Conservation (phyloP, 2,797 vertebrate genomes). For the Momotus momota region DNA sequence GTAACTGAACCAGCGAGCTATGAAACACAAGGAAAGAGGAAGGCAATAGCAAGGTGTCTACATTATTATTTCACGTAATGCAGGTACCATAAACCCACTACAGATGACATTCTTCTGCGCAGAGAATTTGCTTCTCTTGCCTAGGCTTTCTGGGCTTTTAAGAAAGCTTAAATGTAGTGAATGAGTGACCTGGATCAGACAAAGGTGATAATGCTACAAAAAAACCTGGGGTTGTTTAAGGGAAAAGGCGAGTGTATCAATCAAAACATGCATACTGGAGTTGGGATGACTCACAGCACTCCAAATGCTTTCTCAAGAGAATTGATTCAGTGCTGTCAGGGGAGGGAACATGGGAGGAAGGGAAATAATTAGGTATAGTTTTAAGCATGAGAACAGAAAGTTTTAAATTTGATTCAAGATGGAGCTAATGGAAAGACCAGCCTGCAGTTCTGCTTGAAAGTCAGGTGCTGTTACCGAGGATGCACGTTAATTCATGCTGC, state of each 20-base stretch:
- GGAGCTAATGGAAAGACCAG: neutral
- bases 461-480: neutral
- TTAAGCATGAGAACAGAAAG: neutral
- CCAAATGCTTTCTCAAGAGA: neutral
- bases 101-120: neutral
- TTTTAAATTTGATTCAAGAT: conserved; percentile 24
- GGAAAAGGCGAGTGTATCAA: neutral
- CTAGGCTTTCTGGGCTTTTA: neutral
- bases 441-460: neutral
- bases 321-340: conserved; percentile 7
- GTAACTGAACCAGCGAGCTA: neutral
- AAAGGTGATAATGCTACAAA: neutral
- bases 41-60: neutral
- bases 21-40: neutral
- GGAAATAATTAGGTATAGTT: neutral
- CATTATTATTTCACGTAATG: neutral
- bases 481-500: neutral
- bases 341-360: neutral
- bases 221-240: neutral
- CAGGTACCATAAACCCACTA: neutral
- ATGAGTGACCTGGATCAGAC: conserved; percentile 1
- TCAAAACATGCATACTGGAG: neutral
- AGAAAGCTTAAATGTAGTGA: neutral
- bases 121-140: neutral
- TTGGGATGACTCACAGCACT: conserved; percentile 7